Base-by-base conservation (phyloP, 2,888 invertebrate genomes). In the Sepiola atlantica region DNA sequence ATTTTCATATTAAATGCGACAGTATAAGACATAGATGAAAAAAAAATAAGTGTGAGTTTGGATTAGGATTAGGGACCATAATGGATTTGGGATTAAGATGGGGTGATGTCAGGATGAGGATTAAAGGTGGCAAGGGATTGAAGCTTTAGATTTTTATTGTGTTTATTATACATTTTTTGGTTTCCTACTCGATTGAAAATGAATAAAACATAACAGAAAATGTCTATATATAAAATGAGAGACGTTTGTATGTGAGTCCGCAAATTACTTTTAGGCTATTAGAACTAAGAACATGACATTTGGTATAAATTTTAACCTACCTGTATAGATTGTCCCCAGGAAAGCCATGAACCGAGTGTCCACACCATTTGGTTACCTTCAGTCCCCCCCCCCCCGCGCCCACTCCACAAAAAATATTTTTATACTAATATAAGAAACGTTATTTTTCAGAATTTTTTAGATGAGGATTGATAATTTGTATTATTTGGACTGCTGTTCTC, bases 91-190 rank as follows among this genome's bases (percentile, higher is more conserved):
- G 77, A 77, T 77, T 77, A 77, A 77, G n/a, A 77, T 77, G 77
- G 77, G 77, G 77, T 77, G 77, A 77, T 77, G 77, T 77, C n/a
- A 77, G 77, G 77, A n/a, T n/a, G n/a, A 77, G 77, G 77, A 77
- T 77, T 77, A 77, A 18, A n/a, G 77, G 1, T n/a, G 2, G 77
- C 77, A 77, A 45, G 32, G 77, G 77, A 77, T n/a, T 77, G 77
- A 77, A 77, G 16, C 45, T 77, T 32, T 77, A 14, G 14, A n/a
- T n/a, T 32, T 32, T 77, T 77, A 77, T n/a, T 77, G n/a, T 32
- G 32, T 77, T 77, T 77, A 32, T 77, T 14, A n/a, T 32, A n/a
- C 16, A 18, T 77, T 77, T 77, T n/a, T 77, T n/a, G 12, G 77
- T 16, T n/a, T 77, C n/a, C 32, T n/a, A 77, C 32, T 77, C n/a